phyloP scores from a whole-genome alignment of 2,113 vertebrate genomes.

The Numida meleagris region DNA sequence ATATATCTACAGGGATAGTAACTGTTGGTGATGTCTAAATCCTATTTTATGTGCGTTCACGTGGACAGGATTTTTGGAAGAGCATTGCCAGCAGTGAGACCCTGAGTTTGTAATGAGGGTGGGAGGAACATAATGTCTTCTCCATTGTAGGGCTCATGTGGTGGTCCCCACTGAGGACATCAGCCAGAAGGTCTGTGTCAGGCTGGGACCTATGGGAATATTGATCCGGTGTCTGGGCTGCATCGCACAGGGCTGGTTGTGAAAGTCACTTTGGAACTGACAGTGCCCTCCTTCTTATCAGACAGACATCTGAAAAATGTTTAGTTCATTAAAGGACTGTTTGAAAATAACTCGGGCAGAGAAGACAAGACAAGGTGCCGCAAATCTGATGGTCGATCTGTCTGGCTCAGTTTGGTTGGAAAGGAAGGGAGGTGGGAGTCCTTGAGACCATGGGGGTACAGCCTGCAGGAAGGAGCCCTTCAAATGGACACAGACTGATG shows the following conservation, averaged over 20 bases:
- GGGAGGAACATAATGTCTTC: not conserved
- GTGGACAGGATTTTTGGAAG: not conserved
- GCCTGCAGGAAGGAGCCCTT: not conserved
- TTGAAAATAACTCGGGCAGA: not conserved
- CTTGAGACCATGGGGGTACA: not conserved
- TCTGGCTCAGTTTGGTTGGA: not conserved
- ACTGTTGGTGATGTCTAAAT: not conserved
- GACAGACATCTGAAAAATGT: not conserved
- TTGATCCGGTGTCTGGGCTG: not conserved
- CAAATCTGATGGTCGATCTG: not conserved
- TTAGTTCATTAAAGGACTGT: not conserved
- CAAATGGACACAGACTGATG: not conserved
- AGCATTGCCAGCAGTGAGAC: not conserved
- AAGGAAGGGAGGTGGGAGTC: not conserved
- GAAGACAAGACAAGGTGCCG: not conserved
- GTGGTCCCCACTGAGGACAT: not conserved
- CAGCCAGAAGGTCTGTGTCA: not conserved
- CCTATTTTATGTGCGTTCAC: not conserved
- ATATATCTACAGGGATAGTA: constrained; percentile 30
- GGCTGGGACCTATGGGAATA: not conserved
- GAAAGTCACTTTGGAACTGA: not conserved
- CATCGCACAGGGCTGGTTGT: fast-evolving
- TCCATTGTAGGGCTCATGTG: fast-evolving
- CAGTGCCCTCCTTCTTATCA: not conserved
- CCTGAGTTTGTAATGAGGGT: not conserved